These are phyloP conservation scores for Hoplodrina blanda DNA, from an alignment of 2,888 invertebrate species.

Conservation along the genomic window DNA sequence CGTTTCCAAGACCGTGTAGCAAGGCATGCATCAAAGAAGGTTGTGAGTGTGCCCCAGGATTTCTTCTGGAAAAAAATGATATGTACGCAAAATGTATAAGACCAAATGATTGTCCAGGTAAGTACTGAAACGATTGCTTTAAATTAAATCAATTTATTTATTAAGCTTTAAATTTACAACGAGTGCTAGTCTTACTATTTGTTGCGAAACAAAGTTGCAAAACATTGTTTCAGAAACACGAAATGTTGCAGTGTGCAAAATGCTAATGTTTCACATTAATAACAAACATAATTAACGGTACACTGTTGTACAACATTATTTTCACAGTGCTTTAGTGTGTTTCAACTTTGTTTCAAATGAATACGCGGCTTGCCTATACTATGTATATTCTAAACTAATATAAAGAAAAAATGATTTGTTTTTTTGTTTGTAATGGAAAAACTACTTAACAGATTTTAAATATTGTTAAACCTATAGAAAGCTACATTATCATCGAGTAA, in stretches of 20 bases:
- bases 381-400: no score
- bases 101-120: constrained; percentile 50
- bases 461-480: no score
- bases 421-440: no score
- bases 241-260: background rate
- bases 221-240: background rate
- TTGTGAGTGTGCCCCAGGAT: constrained; percentile 49
- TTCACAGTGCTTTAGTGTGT: background rate
- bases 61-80: constrained; percentile 14
- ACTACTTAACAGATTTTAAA: no score
- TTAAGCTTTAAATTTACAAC: background rate
- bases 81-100: constrained; percentile 34
- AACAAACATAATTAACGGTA: no score
- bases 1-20: constrained; percentile 49
- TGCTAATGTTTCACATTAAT: background rate
- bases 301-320: no score
- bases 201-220: background rate
- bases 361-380: no score
- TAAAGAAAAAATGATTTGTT: no score
- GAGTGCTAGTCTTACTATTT: background rate
- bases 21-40: constrained; percentile 31
- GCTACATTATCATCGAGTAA: no score
- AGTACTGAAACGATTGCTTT: background rate
- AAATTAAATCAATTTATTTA: background rate
- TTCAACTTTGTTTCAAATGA: background rate